These are phyloP conservation scores for Mizuhopecten yessoensis DNA, from an alignment of 1,140 invertebrate species.

Conservation along the genomic window DNA sequence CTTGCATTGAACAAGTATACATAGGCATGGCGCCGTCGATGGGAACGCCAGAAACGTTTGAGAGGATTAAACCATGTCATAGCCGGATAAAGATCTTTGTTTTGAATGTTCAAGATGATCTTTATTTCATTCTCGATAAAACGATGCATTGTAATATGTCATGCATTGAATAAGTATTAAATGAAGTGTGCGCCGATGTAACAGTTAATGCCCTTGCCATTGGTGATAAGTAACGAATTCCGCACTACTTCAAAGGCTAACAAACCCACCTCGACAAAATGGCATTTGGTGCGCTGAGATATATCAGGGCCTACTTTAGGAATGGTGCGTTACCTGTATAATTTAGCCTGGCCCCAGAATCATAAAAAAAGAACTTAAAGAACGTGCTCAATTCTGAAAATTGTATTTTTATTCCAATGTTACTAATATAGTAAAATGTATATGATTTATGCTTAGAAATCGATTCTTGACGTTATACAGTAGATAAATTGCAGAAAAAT, in stretches of 20 bases:
- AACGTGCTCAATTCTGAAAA: too few species aligned
- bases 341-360: too few species aligned
- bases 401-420: too few species aligned
- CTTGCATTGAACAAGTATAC: neutral
- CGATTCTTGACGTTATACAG: too few species aligned
- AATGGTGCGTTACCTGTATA: constrained; percentile 7
- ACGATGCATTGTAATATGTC: constrained; percentile 27
- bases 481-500: too few species aligned
- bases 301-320: neutral
- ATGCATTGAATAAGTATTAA: constrained; percentile 35
- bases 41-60: neutral
- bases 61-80: neutral
- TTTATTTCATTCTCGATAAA: constrained; percentile 40
- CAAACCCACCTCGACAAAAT: neutral
- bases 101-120: neutral
- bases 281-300: neutral
- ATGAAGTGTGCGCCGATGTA: neutral
- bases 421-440: too few species aligned
- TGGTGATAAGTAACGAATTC: neutral
- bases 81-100: neutral
- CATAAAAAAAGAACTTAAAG: neutral
- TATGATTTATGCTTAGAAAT: too few species aligned
- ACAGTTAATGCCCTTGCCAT: neutral
- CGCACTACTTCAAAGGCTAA: neutral
- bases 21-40: neutral